Evolutionary conservation across 2,888 invertebrate species (phyloP).

Genomic region (Drosophila vallismaia): DNA sequence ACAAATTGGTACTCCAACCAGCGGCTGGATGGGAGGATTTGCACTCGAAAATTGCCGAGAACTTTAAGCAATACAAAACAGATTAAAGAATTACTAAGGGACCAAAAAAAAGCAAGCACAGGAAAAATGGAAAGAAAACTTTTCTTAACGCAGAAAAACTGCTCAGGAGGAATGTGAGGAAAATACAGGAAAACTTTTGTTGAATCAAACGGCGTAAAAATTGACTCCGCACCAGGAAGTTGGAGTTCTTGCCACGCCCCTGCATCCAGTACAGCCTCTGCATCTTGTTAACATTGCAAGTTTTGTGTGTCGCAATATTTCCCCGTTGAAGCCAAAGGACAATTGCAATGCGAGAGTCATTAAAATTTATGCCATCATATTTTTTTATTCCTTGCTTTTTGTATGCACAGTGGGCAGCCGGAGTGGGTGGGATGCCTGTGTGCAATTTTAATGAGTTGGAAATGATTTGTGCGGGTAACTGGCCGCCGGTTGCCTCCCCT

Average conservation of each 20-base stretch:
- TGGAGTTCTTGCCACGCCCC: conserved; percentile 59
- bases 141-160: neutral
- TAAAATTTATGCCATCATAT: conserved; percentile 67
- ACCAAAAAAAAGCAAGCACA: conserved; percentile 2
- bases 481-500: conserved; percentile 25
- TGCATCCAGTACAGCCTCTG: conserved; percentile 37
- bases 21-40: conserved; percentile 10
- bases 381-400: conserved; percentile 22
- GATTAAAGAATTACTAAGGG: conserved; percentile 51
- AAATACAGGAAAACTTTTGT: conserved; percentile 68
- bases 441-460: conserved; percentile 80
- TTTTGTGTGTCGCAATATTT: conserved; percentile 49
- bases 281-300: conserved; percentile 49
- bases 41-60: conserved; percentile 27
- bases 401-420: conserved; percentile 16
- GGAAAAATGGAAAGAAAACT: neutral
- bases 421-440: conserved; percentile 32
- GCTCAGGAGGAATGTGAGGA: neutral
- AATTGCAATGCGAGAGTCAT: conserved; percentile 77
- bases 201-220: conserved; percentile 73
- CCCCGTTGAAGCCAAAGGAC: conserved; percentile 41
- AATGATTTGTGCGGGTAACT: conserved; percentile 73
- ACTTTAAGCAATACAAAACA: conserved; percentile 61
- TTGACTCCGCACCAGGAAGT: conserved; percentile 61
- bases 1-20: conserved; percentile 15